Percentiles rank a stretch among this genome's conserved stretches.
phyloP scores from a whole-genome alignment of 2,797 vertebrate genomes.

The Pipistrellus pygmaeus region DNA sequence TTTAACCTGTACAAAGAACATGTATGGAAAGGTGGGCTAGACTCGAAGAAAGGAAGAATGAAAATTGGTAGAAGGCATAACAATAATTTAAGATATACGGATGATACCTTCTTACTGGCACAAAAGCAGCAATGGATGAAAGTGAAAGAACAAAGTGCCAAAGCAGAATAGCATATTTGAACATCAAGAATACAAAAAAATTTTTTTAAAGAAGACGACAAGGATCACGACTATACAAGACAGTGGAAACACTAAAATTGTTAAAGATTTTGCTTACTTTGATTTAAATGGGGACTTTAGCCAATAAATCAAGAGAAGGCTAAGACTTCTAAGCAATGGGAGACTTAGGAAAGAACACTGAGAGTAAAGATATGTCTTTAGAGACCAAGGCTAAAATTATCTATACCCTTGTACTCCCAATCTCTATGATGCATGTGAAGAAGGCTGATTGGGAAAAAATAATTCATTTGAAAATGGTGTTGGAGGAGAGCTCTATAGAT shows the following conservation, averaged over 20 bases:
- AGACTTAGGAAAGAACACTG: background rate
- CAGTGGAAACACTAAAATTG: background rate
- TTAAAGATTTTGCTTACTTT: background rate
- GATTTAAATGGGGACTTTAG: background rate
- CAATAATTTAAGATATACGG: background rate
- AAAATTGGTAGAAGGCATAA: background rate
- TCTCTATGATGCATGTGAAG: background rate
- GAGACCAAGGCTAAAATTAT: background rate
- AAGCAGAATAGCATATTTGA: background rate
- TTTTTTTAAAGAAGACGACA: background rate
- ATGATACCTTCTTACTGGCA: background rate
- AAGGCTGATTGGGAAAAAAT: background rate
- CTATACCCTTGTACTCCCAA: background rate
- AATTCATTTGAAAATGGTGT: background rate
- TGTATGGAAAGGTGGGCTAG: background rate
- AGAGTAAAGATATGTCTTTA: too few species aligned
- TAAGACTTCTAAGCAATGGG: background rate
- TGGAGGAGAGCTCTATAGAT: background rate
- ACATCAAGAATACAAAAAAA: background rate
- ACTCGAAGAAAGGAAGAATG: background rate
- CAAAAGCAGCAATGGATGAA: background rate
- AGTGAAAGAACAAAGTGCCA: background rate
- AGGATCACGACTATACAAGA: background rate
- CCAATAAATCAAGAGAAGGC: background rate
- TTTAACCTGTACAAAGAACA: background rate